Conservation (phyloP, 1,140 invertebrate species). For the Heliconius himera region DNA sequence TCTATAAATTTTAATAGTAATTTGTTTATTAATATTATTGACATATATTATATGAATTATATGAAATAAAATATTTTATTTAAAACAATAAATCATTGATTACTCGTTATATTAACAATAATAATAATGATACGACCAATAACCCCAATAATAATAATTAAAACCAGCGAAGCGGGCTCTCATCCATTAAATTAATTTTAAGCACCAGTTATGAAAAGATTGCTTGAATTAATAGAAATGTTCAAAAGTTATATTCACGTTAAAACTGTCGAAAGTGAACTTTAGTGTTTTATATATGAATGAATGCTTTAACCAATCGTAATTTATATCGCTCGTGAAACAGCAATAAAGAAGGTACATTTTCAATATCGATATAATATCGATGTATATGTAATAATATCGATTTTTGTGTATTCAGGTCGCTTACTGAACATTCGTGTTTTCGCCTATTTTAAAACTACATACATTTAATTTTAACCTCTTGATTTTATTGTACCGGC, state of each 20-base stretch:
- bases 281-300: neutral
- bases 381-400: neutral
- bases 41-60: no score
- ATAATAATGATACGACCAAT: neutral
- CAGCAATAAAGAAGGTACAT: conserved; percentile 8
- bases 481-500: neutral
- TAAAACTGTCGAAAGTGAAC: neutral
- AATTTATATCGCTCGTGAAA: neutral
- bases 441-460: conserved; percentile 1
- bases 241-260: neutral
- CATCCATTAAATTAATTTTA: neutral
- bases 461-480: neutral
- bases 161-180: neutral
- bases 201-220: neutral
- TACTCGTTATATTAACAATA: neutral
- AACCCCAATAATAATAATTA: neutral
- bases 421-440: conserved; percentile 4
- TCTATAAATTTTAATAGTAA: no score
- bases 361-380: neutral
- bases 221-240: neutral
- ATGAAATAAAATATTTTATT: no score
- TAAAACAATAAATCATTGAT: no score
- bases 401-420: conserved; percentile 16
- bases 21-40: no score
- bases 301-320: neutral